Evolutionary conservation across 2,113 vertebrate genomes (phyloP), one percentile per base, ranked within the genome.

Genomic region (Tursiops truncatus): DNA sequence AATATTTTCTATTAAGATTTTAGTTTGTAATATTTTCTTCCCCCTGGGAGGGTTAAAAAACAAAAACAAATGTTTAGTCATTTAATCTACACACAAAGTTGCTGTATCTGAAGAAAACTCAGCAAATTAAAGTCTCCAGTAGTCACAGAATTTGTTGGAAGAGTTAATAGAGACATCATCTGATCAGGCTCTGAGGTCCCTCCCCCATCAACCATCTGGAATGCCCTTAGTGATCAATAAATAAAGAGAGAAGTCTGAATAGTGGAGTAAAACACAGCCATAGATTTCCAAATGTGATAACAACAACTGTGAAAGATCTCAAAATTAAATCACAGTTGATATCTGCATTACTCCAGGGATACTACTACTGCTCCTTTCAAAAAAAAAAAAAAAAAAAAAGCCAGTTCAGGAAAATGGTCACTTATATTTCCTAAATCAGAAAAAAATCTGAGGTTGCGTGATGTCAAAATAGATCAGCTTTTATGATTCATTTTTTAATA

Each of bases 241-340:
- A 71, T 89, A 63, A 82, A 18, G 67, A 70, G 7, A 60, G 44
- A 76, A 97, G 83, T 96, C 68, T 63, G 41, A 97, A 96, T 84
- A 26, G 89, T 97, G 10, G 25, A 94, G 65, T 79, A 82, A 97
- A 97, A 93, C 87, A 83, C 36, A 73, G 63, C 33, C 44, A 94
- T 84, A 3, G 26, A n/a, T 95, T 94, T 93, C n/a, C 87, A 95
- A 96, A 97, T 81, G 28, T 95, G 95, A 73, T 70, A 97, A 97
- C 38, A 94, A n/a, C 91, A 98, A 89, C 97, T 82, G 89, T 96
- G 97, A 97, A 97, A 94, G 68, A 85, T 10, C 31, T 65, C 33
- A 56, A 93, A 88, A 96, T 95, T 8, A 96, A 98, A 94, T 94
- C 18, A 76, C 67, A 26, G 82, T 50, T 97, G 50, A 33, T 96